Evolutionary conservation across 1,140 invertebrate genomes (phyloP).

Genomic region (Globodera rostochiensis): DNA sequence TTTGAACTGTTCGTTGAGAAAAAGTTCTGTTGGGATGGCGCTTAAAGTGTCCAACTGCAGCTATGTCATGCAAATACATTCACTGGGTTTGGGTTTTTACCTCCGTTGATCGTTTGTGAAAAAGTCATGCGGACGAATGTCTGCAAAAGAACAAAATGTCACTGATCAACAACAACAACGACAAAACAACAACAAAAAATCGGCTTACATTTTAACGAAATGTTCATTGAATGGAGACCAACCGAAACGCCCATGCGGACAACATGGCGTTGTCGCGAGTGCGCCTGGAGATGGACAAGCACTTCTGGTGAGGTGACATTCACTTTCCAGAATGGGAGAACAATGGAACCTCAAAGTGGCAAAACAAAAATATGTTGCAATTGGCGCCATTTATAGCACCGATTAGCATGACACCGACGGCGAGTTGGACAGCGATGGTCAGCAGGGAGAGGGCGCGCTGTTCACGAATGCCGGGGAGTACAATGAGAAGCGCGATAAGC

Average conservation of each 20-base stretch:
- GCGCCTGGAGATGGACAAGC: slow-evolving; percentile 84
- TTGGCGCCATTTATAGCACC: slow-evolving; percentile 25
- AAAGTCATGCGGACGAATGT: neutral
- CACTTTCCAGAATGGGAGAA: slow-evolving; percentile 80
- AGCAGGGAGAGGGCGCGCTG: slow-evolving; percentile 49
- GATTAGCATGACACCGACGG: slow-evolving; percentile 50
- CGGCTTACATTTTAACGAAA: slow-evolving; percentile 83
- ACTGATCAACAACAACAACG: neutral
- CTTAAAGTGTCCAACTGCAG: neutral
- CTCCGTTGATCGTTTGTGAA: neutral
- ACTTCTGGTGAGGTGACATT: slow-evolving; percentile 76
- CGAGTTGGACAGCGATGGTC: slow-evolving; percentile 44
- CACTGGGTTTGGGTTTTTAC: neutral
- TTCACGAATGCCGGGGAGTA: slow-evolving; percentile 55
- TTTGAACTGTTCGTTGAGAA: slow-evolving; percentile 72
- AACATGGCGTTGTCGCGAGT: slow-evolving; percentile 82
- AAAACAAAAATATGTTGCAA: slow-evolving; percentile 5
- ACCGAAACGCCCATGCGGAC: slow-evolving; percentile 87
- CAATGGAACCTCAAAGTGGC: slow-evolving; percentile 42
- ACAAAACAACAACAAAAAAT: slow-evolving; percentile 20
- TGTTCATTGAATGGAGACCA: slow-evolving; percentile 90
- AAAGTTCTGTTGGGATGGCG: slow-evolving; percentile 47
- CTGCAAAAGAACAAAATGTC: slow-evolving; percentile 10
- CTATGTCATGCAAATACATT: no score
- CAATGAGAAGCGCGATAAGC: slow-evolving; percentile 51